phyloP scores from a whole-genome alignment of 2,888 invertebrate species.

The Zeuzera pyrina region DNA sequence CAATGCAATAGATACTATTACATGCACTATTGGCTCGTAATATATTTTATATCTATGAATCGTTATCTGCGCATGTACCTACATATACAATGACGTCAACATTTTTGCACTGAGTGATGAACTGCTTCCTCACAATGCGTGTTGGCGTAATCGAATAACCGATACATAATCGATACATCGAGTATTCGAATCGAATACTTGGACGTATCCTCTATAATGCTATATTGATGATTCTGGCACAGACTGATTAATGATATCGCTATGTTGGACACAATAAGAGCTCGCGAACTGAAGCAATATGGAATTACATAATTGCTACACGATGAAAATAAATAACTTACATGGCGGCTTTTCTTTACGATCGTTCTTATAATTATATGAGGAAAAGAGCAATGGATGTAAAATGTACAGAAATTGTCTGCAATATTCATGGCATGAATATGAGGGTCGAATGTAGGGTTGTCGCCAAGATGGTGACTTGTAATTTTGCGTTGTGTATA shows the following conservation, averaged over 20 bases:
- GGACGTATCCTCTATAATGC: conserved; percentile 63
- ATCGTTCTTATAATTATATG: neutral
- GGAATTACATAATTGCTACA: conserved; percentile 19
- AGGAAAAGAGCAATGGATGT: conserved; percentile 20
- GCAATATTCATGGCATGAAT: conserved; percentile 15
- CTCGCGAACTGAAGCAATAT: conserved; percentile 33
- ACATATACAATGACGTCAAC: conserved; percentile 38
- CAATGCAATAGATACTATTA: no score
- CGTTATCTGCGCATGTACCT: no score
- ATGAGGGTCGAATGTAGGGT: conserved; percentile 44
- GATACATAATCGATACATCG: conserved; percentile 61
- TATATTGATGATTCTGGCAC: conserved; percentile 68
- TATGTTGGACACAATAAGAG: conserved; percentile 57
- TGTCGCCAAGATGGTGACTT: conserved; percentile 67
- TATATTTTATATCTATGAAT: no score
- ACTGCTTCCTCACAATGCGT: conserved; percentile 48
- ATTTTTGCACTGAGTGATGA: conserved; percentile 52
- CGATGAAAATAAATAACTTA: conserved; percentile 10
- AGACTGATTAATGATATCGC: conserved; percentile 69
- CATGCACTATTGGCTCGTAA: no score
- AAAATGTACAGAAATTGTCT: conserved; percentile 2
- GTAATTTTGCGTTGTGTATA: conserved; percentile 48
- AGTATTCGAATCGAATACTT: conserved; percentile 63
- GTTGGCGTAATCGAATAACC: conserved; percentile 62
- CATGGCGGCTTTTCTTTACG: conserved; percentile 24